phyloP scores from a whole-genome alignment of 2,113 vertebrate species.

The Oxyura jamaicensis region DNA sequence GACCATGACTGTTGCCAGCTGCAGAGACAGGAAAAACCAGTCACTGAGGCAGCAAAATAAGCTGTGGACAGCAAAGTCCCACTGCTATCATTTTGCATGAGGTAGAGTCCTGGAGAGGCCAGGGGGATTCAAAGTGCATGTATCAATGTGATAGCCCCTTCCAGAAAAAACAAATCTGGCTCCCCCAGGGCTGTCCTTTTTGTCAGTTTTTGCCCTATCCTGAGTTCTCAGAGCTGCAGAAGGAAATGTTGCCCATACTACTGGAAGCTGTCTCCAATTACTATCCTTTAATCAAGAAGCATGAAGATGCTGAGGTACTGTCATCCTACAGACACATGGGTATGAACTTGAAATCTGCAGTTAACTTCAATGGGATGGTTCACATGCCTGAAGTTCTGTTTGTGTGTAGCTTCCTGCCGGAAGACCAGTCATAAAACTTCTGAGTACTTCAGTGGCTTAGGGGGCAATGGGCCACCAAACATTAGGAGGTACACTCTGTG shows the following conservation, averaged over 20 bases:
- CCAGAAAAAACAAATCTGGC: not conserved
- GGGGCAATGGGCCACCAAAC: not conserved
- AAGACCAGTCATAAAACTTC: conserved; percentile 15
- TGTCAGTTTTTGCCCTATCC: not conserved
- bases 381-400: not conserved
- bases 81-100: not conserved
- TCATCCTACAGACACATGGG: not conserved
- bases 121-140: not conserved
- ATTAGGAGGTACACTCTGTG: not conserved
- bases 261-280: not conserved
- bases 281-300: not conserved
- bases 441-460: not conserved
- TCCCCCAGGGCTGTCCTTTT: not conserved
- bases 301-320: not conserved
- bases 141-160: not conserved
- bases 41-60: not conserved
- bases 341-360: not conserved
- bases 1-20: not conserved
- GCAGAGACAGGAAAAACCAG: not conserved
- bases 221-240: not conserved
- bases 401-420: not conserved
- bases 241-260: not conserved
- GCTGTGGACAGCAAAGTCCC: not conserved
- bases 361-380: not conserved
- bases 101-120: not conserved